Percentiles rank a stretch among this genome's conserved stretches.
phyloP scores from a whole-genome alignment of 2,113 vertebrate genomes.

The Rhea americana region DNA sequence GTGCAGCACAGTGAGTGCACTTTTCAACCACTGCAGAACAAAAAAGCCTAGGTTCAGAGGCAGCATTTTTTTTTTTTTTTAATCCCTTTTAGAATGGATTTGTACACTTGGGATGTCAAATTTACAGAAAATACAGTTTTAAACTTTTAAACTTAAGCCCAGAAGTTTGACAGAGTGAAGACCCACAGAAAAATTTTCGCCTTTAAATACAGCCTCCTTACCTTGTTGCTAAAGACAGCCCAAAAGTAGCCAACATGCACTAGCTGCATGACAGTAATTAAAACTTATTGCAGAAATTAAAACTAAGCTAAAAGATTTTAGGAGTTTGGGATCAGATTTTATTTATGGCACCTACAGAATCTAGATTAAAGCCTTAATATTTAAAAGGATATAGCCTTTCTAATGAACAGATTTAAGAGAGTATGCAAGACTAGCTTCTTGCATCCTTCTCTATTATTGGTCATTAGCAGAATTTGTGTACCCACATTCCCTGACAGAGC shows the following conservation, averaged over 20 bases:
- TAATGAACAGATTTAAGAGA: fast-evolving
- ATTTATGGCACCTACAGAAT: fast-evolving
- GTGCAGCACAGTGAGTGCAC: not conserved
- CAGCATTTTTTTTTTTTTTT: not conserved
- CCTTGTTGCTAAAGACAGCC: not conserved
- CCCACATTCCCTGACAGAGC: fast-evolving
- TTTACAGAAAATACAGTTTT: not conserved
- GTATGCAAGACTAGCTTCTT: fast-evolving
- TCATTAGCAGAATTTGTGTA: fast-evolving
- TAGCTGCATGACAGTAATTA: no score
- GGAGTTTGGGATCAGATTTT: not conserved
- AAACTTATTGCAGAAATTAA: fast-evolving
- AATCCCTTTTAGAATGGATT: not conserved
- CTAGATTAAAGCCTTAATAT: not conserved
- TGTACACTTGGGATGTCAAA: not conserved
- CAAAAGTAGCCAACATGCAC: not conserved
- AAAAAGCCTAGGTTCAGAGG: not conserved
- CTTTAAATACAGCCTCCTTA: not conserved
- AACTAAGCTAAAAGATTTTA: not conserved
- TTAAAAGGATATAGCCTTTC: not conserved
- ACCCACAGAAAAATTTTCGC: fast-evolving
- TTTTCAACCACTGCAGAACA: not conserved
- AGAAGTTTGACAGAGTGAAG: not conserved
- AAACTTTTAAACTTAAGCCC: not conserved
- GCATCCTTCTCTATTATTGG: fast-evolving